Conservation (phyloP, 2,113 vertebrate genomes). For the Psilopogon haemacephalus region DNA sequence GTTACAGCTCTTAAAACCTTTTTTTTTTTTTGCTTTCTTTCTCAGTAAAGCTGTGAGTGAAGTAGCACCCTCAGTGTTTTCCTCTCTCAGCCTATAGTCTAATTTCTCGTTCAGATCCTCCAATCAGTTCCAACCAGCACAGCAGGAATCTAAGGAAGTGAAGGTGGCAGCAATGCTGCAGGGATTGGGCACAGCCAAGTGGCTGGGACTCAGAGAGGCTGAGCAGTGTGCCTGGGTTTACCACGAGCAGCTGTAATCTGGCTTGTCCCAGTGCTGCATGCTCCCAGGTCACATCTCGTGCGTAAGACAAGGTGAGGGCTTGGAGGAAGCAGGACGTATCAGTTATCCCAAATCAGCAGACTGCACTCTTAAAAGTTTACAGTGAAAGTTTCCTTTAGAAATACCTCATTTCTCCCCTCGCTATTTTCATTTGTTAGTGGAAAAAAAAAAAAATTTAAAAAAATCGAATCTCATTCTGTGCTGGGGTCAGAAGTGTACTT, state of each 20-base stretch:
- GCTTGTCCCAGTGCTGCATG: neutral
- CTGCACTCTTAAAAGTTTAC: neutral
- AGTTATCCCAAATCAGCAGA: neutral
- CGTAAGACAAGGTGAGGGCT: neutral
- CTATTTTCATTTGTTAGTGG: neutral
- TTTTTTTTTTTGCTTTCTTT: no score
- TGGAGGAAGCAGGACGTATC: neutral
- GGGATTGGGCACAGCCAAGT: rapidly evolving
- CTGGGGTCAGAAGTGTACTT: conserved; percentile 24
- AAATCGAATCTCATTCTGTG: neutral
- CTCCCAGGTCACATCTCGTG: conserved; percentile 40
- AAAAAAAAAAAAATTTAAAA: neutral
- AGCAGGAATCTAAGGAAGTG: rapidly evolving
- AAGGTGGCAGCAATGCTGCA: rapidly evolving
- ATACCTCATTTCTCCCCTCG: neutral
- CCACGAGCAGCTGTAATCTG: conserved; percentile 11
- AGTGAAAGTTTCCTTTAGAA: conserved; percentile 40
- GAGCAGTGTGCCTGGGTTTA: rapidly evolving
- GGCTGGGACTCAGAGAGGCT: neutral
- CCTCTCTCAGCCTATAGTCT: no score
- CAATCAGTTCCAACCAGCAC: no score
- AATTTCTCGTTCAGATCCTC: no score
- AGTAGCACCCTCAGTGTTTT: no score
- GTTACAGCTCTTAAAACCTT: no score
- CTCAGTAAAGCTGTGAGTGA: no score